Conservation (phyloP, 2,888 invertebrate species). For the Drosophila phalerata region DNA sequence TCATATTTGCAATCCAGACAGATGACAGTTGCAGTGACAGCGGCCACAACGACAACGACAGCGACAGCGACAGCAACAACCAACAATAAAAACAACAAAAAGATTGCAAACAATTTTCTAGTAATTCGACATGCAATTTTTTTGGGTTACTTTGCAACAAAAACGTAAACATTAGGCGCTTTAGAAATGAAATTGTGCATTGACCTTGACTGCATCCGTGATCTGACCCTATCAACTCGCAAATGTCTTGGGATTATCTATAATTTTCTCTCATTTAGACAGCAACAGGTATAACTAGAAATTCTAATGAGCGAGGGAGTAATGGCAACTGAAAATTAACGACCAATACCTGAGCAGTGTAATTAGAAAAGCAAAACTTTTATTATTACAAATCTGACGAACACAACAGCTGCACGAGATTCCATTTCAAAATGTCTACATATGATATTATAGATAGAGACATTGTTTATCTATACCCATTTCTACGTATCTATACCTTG, state of each 20-base stretch:
- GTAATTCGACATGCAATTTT: constrained; percentile 34
- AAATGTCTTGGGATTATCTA: constrained; percentile 27
- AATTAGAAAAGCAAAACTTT: constrained; percentile 9
- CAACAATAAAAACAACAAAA: constrained; percentile 14
- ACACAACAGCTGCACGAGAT: constrained; percentile 31
- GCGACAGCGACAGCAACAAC: neutral
- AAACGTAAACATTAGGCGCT: neutral
- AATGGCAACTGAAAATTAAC: constrained; percentile 26
- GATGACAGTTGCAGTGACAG: constrained; percentile 20
- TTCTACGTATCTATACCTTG: neutral
- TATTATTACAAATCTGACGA: constrained; percentile 8
- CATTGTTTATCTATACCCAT: neutral
- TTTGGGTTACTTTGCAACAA: constrained; percentile 9
- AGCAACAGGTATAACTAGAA: constrained; percentile 3
- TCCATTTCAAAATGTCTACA: constrained; percentile 16
- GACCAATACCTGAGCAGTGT: constrained; percentile 11
- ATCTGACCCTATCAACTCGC: neutral
- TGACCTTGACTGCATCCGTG: constrained; percentile 14
- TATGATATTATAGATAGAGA: neutral
- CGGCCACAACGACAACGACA: neutral
- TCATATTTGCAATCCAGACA: constrained; percentile 32
- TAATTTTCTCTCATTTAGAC: constrained; percentile 38
- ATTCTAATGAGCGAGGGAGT: constrained; percentile 37
- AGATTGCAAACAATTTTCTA: constrained; percentile 49
- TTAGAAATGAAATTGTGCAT: neutral